Evolutionary conservation across 2,797 vertebrate genomes (phyloP).

Genomic region (Gobio occitaniae): DNA sequence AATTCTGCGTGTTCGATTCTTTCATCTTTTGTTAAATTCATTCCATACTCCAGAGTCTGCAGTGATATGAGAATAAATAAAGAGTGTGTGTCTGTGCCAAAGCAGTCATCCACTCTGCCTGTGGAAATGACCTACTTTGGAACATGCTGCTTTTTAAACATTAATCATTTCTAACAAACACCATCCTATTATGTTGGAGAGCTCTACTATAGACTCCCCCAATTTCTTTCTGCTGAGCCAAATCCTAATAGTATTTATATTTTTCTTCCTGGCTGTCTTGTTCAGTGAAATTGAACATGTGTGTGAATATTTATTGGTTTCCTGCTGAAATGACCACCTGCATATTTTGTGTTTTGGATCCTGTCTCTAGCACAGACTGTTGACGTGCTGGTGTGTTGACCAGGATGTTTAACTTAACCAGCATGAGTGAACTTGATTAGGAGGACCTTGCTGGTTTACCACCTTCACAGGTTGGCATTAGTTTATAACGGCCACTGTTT

Average conservation of each 20-base stretch:
- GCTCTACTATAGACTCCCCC: not conserved
- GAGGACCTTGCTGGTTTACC: not conserved
- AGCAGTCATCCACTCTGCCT: constrained; percentile 27
- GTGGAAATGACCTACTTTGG: constrained; percentile 58
- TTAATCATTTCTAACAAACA: constrained; percentile 54
- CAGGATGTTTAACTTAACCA: not conserved
- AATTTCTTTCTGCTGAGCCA: constrained; percentile 2
- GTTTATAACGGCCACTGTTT: not conserved
- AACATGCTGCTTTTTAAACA: constrained; percentile 53
- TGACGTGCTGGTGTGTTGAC: not conserved
- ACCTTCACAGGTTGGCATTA: not conserved
- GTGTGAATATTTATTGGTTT: constrained; percentile 8
- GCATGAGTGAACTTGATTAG: not conserved
- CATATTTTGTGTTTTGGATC: not conserved
- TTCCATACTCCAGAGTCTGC: not conserved
- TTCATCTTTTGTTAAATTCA: not conserved
- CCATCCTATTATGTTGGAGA: constrained; percentile 21
- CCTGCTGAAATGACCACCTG: not conserved
- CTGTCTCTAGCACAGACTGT: not conserved
- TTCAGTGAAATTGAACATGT: not conserved
- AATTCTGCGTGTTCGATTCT: not conserved
- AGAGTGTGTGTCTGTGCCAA: not conserved
- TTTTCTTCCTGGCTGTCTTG: not conserved
- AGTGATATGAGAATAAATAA: not conserved
- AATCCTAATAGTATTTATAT: not conserved